phyloP scores from a whole-genome alignment of 2,113 vertebrate species.

The Aepyceros melampus region DNA sequence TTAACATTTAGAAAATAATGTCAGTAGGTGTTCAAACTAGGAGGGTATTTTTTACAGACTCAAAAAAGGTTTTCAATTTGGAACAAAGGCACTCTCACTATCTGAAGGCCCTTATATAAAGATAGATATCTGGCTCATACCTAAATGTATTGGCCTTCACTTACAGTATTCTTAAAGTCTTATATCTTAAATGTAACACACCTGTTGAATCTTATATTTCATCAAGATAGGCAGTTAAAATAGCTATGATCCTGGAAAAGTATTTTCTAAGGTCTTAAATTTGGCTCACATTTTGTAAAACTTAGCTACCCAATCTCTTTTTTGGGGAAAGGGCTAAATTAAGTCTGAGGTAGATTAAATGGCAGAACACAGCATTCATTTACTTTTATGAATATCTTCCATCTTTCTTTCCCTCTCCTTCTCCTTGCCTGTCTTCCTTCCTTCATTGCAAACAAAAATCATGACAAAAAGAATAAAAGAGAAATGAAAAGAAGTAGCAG shows the following conservation, averaged over 20 bases:
- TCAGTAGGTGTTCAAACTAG: not conserved
- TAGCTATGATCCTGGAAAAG: not conserved
- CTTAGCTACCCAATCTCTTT: not conserved
- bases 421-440: not conserved
- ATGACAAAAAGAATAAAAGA: not conserved
- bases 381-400: not conserved
- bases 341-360: not conserved
- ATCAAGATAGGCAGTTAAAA: not conserved
- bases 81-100: not conserved
- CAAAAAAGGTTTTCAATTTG: not conserved
- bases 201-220: not conserved
- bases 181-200: not conserved
- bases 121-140: not conserved
- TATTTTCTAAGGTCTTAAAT: not conserved
- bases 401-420: not conserved
- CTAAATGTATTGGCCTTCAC: not conserved
- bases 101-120: not conserved
- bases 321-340: not conserved
- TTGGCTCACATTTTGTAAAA: not conserved
- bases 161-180: not conserved
- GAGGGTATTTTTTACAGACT: not conserved
- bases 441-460: not conserved
- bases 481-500: not conserved
- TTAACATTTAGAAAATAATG: constrained; percentile 28
- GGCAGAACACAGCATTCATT: not conserved